Evolutionary conservation across 2,888 invertebrate species (phyloP).

Genomic region (Crossocerus cetratus): DNA sequence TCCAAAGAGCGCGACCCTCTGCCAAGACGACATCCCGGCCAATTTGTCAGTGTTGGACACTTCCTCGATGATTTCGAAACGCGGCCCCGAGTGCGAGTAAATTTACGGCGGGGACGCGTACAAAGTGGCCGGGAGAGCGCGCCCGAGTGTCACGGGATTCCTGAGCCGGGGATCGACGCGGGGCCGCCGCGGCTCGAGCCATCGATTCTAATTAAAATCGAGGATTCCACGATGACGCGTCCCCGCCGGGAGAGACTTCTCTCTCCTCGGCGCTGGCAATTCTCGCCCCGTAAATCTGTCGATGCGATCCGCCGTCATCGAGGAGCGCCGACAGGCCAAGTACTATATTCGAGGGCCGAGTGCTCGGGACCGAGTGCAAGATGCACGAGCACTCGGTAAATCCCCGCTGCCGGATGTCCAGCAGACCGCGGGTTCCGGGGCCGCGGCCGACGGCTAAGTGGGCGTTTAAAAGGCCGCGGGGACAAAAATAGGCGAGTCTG

Average conservation of each 20-base stretch:
- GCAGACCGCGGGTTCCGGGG: conserved; percentile 4
- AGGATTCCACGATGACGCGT: neutral
- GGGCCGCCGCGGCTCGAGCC: neutral
- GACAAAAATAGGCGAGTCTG: conserved; percentile 50
- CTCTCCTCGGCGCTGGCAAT: neutral
- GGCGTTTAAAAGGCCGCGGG: conserved; percentile 35
- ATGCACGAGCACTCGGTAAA: conserved; percentile 7
- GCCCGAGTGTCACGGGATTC: neutral
- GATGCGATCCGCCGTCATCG: neutral
- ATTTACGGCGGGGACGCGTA: neutral
- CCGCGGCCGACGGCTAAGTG: conserved; percentile 10
- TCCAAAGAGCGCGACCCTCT: too few species aligned
- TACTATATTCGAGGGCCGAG: neutral
- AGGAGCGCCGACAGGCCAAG: neutral
- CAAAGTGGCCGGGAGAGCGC: neutral
- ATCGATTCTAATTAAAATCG: conserved; percentile 5
- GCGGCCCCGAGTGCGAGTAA: neutral
- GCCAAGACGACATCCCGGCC: neutral
- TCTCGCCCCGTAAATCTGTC: neutral
- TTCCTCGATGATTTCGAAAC: neutral
- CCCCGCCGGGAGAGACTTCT: neutral
- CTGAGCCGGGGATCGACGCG: neutral
- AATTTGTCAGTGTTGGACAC: neutral
- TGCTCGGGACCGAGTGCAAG: neutral
- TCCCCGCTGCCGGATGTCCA: conserved; percentile 14